These are phyloP conservation scores for Erinaceus europaeus DNA, from an alignment of 2,113 vertebrate species.

Conservation along the genomic window DNA sequence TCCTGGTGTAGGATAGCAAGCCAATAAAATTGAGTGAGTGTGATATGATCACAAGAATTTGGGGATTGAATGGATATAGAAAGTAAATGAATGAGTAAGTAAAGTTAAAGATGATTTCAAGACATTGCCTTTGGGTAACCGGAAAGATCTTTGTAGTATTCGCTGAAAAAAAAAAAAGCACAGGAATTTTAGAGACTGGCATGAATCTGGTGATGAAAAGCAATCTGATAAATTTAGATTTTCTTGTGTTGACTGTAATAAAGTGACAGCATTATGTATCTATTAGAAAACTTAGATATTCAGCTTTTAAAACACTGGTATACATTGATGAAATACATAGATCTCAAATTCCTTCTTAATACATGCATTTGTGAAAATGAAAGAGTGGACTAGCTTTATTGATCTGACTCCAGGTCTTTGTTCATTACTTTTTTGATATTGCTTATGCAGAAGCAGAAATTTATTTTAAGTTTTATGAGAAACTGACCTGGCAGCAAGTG, in stretches of 20 bases:
- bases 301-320: no score
- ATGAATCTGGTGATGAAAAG: background rate
- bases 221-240: background rate
- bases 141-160: background rate
- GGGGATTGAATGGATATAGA: no score
- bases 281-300: no score
- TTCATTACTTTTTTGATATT: background rate
- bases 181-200: background rate
- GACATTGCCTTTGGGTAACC: background rate
- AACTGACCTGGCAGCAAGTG: background rate
- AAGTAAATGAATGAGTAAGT: no score
- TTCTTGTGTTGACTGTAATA: background rate
- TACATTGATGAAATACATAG: no score
- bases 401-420: background rate
- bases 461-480: background rate
- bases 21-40: background rate
- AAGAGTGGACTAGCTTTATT: background rate
- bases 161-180: no score
- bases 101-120: background rate
- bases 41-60: background rate
- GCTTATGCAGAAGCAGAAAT: conserved; percentile 18
- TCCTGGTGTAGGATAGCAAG: background rate
- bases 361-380: background rate
- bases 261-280: no score
- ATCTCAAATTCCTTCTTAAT: no score